phyloP scores from a whole-genome alignment of 2,888 invertebrate species.

The Ellobium chinense region DNA sequence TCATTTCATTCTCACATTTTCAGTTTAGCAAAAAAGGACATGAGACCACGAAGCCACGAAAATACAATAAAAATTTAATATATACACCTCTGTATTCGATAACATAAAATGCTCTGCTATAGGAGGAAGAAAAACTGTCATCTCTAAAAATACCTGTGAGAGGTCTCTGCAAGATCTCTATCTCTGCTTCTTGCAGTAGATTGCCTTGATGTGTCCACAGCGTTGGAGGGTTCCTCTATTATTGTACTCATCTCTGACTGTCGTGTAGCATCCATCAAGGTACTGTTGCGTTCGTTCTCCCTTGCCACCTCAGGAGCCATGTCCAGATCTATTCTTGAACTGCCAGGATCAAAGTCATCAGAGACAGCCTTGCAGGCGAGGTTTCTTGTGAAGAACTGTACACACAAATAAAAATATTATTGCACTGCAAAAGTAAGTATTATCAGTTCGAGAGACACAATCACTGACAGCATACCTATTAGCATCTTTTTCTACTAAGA shows the following conservation, averaged over 20 bases:
- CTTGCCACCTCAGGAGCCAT: conserved; percentile 64
- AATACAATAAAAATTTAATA: no score
- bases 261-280: conserved; percentile 48
- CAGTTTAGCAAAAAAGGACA: no score
- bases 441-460: no score
- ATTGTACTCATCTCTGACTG: conserved; percentile 70
- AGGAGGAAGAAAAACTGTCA: not conserved
- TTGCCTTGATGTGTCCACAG: not conserved
- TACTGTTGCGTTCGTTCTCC: conserved; percentile 61
- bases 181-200: not conserved
- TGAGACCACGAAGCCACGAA: no score
- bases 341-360: conserved; percentile 58
- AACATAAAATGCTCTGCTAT: no score
- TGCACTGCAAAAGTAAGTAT: no score
- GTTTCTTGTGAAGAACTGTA: conserved; percentile 73
- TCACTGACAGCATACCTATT: no score
- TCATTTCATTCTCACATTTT: no score
- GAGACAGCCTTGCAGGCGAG: conserved; percentile 68
- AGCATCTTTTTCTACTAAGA: no score
- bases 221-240: conserved; percentile 65
- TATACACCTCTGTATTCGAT: no score
- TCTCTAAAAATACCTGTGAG: conserved; percentile 9
- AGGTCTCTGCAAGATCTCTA: conserved; percentile 27
- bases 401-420: conserved; percentile 25
- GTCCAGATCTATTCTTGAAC: conserved; percentile 43